phyloP scores from a whole-genome alignment of 1,140 invertebrate genomes.

The Trissolcus basalis region DNA sequence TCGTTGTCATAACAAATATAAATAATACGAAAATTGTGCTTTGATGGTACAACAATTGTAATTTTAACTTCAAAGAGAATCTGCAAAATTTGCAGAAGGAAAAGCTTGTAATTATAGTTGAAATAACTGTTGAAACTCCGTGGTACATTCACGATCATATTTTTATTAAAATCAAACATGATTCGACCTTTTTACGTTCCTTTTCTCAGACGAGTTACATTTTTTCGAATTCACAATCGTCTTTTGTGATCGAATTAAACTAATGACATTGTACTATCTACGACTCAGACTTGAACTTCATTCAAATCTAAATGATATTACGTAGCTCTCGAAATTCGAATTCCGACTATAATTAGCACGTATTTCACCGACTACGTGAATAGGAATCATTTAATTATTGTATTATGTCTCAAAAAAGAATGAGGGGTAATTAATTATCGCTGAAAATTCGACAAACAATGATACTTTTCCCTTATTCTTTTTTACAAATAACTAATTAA shows the following conservation, averaged over 20 bases:
- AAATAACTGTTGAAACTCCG: no score
- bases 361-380: slow-evolving; percentile 38
- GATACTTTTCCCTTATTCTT: no score
- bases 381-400: slow-evolving; percentile 37
- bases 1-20: no score
- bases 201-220: slow-evolving; percentile 8
- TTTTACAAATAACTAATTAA: no score
- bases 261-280: slow-evolving; percentile 34
- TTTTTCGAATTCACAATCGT: slow-evolving; percentile 28
- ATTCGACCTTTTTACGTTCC: neutral
- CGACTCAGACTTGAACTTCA: slow-evolving; percentile 34
- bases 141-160: neutral
- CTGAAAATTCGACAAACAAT: neutral
- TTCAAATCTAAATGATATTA: slow-evolving; percentile 42
- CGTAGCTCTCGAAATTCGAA: slow-evolving; percentile 41
- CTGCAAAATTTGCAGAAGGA: no score
- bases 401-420: slow-evolving; percentile 18
- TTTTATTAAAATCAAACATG: neutral
- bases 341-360: slow-evolving; percentile 49
- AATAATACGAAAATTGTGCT: no score
- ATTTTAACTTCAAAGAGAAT: no score
- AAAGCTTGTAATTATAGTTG: no score
- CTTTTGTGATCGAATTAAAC: slow-evolving; percentile 46
- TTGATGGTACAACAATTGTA: no score
- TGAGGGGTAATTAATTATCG: slow-evolving; percentile 17